These are phyloP conservation scores for Opisthocomus hoazin DNA, from an alignment of 2,113 vertebrate genomes.

Conservation along the genomic window DNA sequence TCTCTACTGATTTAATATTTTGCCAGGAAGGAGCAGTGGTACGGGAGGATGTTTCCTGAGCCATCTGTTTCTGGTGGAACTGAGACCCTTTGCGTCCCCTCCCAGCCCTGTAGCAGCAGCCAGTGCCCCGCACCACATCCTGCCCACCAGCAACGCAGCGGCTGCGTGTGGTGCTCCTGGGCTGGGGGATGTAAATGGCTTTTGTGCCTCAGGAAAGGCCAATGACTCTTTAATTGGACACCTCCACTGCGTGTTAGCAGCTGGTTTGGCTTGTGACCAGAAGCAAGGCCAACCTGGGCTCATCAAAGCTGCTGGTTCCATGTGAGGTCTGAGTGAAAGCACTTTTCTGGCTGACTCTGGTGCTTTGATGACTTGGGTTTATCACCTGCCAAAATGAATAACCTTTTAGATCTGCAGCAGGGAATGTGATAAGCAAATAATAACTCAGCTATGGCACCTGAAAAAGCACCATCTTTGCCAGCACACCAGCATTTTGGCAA, in stretches of 20 bases:
- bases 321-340: neutral
- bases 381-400: neutral
- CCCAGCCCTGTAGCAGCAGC: neutral
- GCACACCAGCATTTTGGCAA: neutral
- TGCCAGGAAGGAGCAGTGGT: neutral
- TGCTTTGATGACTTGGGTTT: neutral
- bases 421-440: neutral
- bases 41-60: neutral
- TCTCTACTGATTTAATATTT: neutral
- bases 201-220: neutral
- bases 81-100: neutral
- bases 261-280: neutral
- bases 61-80: neutral
- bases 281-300: neutral
- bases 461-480: neutral
- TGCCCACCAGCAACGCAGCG: neutral
- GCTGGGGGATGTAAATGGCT: neutral
- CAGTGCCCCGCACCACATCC: rapidly evolving
- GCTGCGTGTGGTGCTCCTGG: neutral
- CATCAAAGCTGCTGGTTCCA: neutral
- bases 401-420: neutral
- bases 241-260: rapidly evolving
- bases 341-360: neutral
- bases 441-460: neutral
- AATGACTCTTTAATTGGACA: neutral